Conservation (phyloP, 2,888 invertebrate genomes). For the Folsomia manolachei region DNA sequence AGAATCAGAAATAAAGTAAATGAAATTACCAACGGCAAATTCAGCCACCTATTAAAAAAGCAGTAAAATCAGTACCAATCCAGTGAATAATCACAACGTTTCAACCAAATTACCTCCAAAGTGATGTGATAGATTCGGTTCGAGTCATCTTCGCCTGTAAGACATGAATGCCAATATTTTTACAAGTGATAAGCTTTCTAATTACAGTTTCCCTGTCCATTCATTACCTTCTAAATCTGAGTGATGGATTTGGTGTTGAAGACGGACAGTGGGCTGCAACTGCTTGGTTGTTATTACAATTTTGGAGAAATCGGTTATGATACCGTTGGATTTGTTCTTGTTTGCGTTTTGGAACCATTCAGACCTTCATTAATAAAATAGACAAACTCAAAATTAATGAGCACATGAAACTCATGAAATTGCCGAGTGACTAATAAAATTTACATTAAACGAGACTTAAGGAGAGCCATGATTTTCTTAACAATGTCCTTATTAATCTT, state of each 20-base stretch:
- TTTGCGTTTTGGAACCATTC: not conserved
- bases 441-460: not conserved
- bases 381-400: too few relatives aligned
- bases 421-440: not conserved
- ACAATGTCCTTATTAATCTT: not conserved
- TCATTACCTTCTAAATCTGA: too few relatives aligned
- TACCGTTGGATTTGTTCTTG: not conserved
- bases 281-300: not conserved
- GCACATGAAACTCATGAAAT: not conserved
- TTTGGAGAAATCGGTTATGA: slow-evolving; percentile 5
- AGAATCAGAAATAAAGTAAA: too few relatives aligned
- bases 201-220: too few relatives aligned
- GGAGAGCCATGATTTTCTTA: not conserved
- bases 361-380: not conserved
- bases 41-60: too few relatives aligned
- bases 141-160: slow-evolving; percentile 12
- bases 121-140: not conserved
- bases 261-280: not conserved
- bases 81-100: too few relatives aligned
- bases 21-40: too few relatives aligned
- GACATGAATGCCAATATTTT: too few relatives aligned
- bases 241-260: not conserved
- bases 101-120: too few relatives aligned
- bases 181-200: too few relatives aligned
- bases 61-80: not conserved